Evolutionary conservation across 1,140 invertebrate genomes (phyloP), one percentile per base, ranked within the genome.

Genomic region (Nephila pilipes): DNA sequence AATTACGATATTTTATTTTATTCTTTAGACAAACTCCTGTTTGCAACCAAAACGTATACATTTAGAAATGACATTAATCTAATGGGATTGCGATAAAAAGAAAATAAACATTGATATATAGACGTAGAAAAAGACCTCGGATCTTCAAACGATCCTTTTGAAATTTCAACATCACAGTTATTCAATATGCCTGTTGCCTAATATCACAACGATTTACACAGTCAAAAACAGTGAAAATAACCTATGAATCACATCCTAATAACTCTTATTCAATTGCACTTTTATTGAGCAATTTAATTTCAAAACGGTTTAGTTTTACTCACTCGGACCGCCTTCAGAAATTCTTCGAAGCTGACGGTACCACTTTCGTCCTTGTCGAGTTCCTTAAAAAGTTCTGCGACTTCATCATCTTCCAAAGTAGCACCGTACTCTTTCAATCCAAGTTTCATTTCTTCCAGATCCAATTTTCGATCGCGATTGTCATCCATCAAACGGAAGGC

Each of bases 401-500:
- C 95, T 89, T 97, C 97, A 32, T 97, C 97, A 2, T 97, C 96
- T 0, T 94, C 94, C 90, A 96, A 87, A 18, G 95, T 96, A 4
- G 98, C 95, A 6, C 98, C 98, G 55, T 97, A 97, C 94, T 99
- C 98, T 83, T 96, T 96, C 63, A 99, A 96, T 10, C 98, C 98
- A 95, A 96, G 96, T 5, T 96, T 95, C 95, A 99, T 98, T 95
- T 99, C 98, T 88, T 98, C 97, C 58, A 97, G 96, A 94, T 97
- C 98, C 57, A 99, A 95, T 55, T 97, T 96, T 95, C 97, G 97
- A 95, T 97, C 98, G 22, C 97, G 97, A 95, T 99, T 98, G 92
- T 99, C 98, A 95, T 99, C 98, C 97, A 99, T 98, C 85, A 97
- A 96, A 87, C 98, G 97, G 95, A 99, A 99, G 94, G 97, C 96